Base-by-base conservation (phyloP, 2,888 invertebrate species). In the Trichacis sp. region DNA sequence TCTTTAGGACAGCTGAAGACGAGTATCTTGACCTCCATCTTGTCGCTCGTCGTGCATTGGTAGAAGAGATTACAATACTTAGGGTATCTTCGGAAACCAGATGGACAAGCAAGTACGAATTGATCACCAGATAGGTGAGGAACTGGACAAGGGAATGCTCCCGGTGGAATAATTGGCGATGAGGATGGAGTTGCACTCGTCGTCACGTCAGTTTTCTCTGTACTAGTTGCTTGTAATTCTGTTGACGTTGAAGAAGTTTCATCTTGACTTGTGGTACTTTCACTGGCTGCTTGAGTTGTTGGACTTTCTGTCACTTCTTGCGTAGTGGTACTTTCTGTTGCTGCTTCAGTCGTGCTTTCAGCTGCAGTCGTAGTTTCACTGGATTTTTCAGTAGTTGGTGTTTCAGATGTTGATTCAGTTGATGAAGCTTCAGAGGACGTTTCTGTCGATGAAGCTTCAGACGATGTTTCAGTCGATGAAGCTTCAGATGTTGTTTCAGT, bases 31-130 rank as follows among this genome's bases (percentile, higher is more conserved):
- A 91, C 85, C 69, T 93, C 91, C 77, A 90, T 89, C 45, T 85
- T 89, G 20, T 89, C 87, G 5, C 88, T 85, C 71, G 88, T 89
- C 14, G 90, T 91, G 75, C 94, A 95, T 82, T 94, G 94, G 79
- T 95, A 95, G 85, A 94, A 94, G 73, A 93, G 84, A 76, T 93
- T 92, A 75, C 94, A 94, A 77, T 91, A 90, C 79, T 92, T 92
- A 0, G 94, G 93, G 87, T 95, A 94, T 68, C 93, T 87, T 77
- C 88, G 88, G 84, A 95, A 94, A 33, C 94, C 93, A 4, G 93
- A 92, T 6, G 94, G 94, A 78, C 94, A 95, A 1, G 93, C 89
- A 57, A 91, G 88, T 11, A 90, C 84, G 67, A 90, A 86, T 84
- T 94, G 93, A 65, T 92, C 90, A 15, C 89, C 89, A 51, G 90